Evolutionary conservation across 2,888 invertebrate species (phyloP).

Genomic region (Troides oblongomaculatus): DNA sequence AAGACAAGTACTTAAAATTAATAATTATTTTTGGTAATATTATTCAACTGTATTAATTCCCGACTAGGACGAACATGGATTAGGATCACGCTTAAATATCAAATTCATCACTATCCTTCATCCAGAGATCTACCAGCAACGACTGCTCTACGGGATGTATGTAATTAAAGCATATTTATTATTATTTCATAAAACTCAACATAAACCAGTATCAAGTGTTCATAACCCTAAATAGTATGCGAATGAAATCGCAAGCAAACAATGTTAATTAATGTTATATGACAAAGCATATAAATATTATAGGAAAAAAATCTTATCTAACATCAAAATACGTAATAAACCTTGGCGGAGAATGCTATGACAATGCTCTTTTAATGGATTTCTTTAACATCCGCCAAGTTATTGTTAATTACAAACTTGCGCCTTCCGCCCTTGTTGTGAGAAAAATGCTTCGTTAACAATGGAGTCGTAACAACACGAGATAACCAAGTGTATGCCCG

Average conservation of each 20-base stretch:
- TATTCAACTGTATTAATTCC: too few species aligned
- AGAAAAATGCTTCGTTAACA: slow-evolving; percentile 49
- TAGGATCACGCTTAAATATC: too few species aligned
- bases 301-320: slow-evolving; percentile 33
- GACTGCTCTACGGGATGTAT: too few species aligned
- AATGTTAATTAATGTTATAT: slow-evolving; percentile 4
- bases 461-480: slow-evolving; percentile 52
- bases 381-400: slow-evolving; percentile 45
- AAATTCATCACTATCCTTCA: too few species aligned
- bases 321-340: slow-evolving; percentile 43
- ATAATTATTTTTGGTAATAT: too few species aligned
- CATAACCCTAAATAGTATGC: too few species aligned
- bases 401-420: slow-evolving; percentile 52
- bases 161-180: too few species aligned
- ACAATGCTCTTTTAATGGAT: slow-evolving; percentile 49
- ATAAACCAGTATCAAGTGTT: neutral
- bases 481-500: slow-evolving; percentile 50
- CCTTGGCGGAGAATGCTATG: slow-evolving; percentile 48
- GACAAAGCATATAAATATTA: slow-evolving; percentile 4
- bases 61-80: too few species aligned
- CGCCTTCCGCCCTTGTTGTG: slow-evolving; percentile 56
- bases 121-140: too few species aligned
- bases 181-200: too few species aligned
- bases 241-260: slow-evolving; percentile 6
- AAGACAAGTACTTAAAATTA: too few species aligned